A percentile compares a stretch with the other conserved stretches of the same genome.
Conservation (phyloP, 2,113 vertebrate species). For the Oncorhynchus tshawytscha region DNA sequence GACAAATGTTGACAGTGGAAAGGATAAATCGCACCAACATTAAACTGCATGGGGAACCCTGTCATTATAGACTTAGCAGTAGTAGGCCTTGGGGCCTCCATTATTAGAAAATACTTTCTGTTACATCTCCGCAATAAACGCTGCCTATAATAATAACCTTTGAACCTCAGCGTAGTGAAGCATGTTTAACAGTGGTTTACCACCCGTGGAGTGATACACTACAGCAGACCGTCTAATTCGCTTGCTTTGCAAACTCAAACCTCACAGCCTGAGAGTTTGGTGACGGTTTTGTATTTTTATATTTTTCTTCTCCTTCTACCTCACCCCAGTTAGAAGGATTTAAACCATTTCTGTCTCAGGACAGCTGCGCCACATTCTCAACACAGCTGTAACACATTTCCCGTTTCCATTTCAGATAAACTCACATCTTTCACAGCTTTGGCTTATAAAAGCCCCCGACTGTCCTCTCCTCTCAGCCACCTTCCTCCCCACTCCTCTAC, state of each 20-base stretch:
- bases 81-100: slow-evolving; percentile 26
- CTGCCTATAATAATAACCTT: slow-evolving; percentile 43
- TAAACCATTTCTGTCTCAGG: slow-evolving; percentile 61
- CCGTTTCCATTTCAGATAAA: slow-evolving; percentile 73
- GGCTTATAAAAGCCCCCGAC: slow-evolving; percentile 54
- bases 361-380: slow-evolving; percentile 76
- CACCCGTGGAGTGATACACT: slow-evolving; percentile 51
- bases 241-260: slow-evolving; percentile 53
- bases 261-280: slow-evolving; percentile 14
- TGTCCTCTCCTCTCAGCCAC: slow-evolving; percentile 49
- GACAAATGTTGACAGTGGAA: slow-evolving; percentile 80
- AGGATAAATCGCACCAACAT: slow-evolving; percentile 72
- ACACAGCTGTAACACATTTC: slow-evolving; percentile 75
- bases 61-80: too few relatives aligned
- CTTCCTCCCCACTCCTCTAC: slow-evolving; percentile 7
- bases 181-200: slow-evolving; percentile 50
- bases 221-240: slow-evolving; percentile 42
- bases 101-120: slow-evolving; percentile 44
- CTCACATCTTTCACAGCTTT: slow-evolving; percentile 66
- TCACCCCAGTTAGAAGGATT: slow-evolving; percentile 44
- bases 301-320: slow-evolving; percentile 14
- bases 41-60: slow-evolving; percentile 52
- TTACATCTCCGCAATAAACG: slow-evolving; percentile 31
- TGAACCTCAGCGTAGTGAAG: slow-evolving; percentile 25
- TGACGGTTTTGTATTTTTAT: slow-evolving; percentile 23